Percentiles rank a stretch among this genome's conserved stretches.
Conservation (phyloP, 2,113 vertebrate genomes). For the Oryzias javanicus region DNA sequence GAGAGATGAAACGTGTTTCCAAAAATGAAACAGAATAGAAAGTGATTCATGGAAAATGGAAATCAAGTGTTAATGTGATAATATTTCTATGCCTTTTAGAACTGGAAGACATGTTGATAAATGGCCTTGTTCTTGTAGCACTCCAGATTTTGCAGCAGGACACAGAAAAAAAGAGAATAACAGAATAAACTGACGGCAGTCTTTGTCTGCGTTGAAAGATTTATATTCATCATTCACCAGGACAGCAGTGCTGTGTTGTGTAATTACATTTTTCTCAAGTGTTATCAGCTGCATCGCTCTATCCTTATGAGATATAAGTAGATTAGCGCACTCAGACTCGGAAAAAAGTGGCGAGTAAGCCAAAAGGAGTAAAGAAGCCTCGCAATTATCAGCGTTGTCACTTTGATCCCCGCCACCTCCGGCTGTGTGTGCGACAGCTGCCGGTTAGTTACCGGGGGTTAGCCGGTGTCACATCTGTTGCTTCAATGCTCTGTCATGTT, state of each 20-base stretch:
- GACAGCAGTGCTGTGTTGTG: conserved; percentile 48
- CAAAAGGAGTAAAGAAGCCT: conserved; percentile 29
- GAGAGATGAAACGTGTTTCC: conserved; percentile 57
- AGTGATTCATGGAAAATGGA: conserved; percentile 71
- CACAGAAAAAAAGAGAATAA: conserved; percentile 38
- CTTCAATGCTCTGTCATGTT: background rate
- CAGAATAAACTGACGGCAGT: conserved; percentile 31
- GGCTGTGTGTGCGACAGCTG: conserved; percentile 22
- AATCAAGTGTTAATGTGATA: conserved; percentile 73
- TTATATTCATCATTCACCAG: conserved; percentile 46
- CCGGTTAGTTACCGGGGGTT: conserved; percentile 34
- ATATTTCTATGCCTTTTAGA: conserved; percentile 66
- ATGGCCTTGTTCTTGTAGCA: conserved; percentile 47
- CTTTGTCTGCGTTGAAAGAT: conserved; percentile 39
- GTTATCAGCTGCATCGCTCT: conserved; percentile 33
- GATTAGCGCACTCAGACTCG: conserved; percentile 28
- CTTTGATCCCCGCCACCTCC: conserved; percentile 36
- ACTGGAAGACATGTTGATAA: conserved; percentile 48
- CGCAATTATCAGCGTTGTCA: conserved; percentile 44
- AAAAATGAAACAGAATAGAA: conserved; percentile 52
- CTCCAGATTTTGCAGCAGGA: conserved; percentile 39
- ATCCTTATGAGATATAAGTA: conserved; percentile 39
- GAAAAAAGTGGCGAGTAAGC: conserved; percentile 27
- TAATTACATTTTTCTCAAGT: conserved; percentile 48
- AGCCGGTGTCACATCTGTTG: conserved; percentile 30